Evolutionary conservation across 2,888 invertebrate species (phyloP).

Genomic region (Rutpela maculata): DNA sequence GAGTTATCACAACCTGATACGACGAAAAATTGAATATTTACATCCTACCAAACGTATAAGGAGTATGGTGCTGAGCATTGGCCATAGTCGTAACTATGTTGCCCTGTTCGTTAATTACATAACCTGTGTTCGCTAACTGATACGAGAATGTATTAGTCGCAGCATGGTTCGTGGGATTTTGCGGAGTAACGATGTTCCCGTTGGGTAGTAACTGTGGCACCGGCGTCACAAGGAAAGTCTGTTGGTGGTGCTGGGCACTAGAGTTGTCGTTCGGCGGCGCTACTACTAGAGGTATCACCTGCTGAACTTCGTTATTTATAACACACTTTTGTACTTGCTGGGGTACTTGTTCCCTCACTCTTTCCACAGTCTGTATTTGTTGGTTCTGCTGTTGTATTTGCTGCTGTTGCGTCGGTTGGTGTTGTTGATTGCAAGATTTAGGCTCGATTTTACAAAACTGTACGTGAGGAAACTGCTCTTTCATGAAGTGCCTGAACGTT

Average conservation of each 20-base stretch:
- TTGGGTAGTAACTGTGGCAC: constrained; percentile 79
- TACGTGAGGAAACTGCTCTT: constrained; percentile 87
- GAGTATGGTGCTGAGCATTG: constrained; percentile 71
- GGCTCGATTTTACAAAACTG: constrained; percentile 81
- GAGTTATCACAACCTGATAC: constrained; percentile 41
- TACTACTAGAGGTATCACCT: constrained; percentile 80
- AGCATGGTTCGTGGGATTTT: constrained; percentile 69
- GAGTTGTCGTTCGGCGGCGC: constrained; percentile 73
- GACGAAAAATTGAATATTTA: constrained; percentile 55
- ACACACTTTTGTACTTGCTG: constrained; percentile 76
- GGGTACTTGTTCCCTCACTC: constrained; percentile 74
- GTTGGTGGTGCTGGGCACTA: constrained; percentile 76
- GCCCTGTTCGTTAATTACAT: constrained; percentile 74
- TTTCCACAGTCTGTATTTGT: constrained; percentile 73
- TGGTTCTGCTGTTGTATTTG: constrained; percentile 71
- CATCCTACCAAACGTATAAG: constrained; percentile 73
- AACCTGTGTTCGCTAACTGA: constrained; percentile 72
- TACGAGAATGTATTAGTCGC: constrained; percentile 72
- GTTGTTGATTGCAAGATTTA: constrained; percentile 75
- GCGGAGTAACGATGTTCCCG: constrained; percentile 69
- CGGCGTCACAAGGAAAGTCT: constrained; percentile 81
- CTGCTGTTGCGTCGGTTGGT: constrained; percentile 71
- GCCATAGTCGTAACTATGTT: constrained; percentile 73
- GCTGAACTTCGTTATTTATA: constrained; percentile 77
- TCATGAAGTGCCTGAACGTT: constrained; percentile 87